Conservation (phyloP, 2,113 vertebrate species). For the Sphyrna mokarran region DNA sequence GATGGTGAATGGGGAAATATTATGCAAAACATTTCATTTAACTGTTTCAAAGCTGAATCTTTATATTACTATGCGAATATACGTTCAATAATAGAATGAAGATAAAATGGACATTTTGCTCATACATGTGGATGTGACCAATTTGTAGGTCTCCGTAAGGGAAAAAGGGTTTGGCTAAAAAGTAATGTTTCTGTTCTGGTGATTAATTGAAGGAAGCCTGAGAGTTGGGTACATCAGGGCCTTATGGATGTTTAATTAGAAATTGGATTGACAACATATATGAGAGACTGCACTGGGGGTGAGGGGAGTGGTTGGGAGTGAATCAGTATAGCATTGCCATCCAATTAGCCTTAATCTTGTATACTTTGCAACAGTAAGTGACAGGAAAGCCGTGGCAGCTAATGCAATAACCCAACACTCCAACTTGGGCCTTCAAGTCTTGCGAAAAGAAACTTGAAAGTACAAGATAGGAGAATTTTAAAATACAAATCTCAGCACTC, state of each 20-base stretch:
- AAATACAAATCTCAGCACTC: neutral
- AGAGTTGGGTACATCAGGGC: neutral
- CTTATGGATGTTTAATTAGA: neutral
- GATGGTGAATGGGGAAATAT: neutral
- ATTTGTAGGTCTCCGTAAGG: neutral
- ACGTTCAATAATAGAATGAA: neutral
- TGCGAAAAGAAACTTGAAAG: neutral
- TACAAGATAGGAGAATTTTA: neutral
- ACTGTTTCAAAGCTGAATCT: neutral
- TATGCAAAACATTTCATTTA: neutral
- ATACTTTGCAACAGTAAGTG: neutral
- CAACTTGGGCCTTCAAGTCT: neutral
- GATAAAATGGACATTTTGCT: neutral
- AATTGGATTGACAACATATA: neutral
- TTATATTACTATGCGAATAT: neutral
- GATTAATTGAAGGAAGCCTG: neutral
- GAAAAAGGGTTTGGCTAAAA: neutral
- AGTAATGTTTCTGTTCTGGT: too few species aligned
- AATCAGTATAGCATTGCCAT: neutral
- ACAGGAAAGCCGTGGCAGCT: too few species aligned
- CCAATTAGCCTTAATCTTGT: neutral
- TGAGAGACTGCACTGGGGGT: neutral
- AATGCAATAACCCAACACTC: neutral
- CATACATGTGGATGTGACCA: neutral
- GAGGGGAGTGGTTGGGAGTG: too few species aligned